phyloP scores from a whole-genome alignment of 2,797 vertebrate species.

The Xerus rutilus region DNA sequence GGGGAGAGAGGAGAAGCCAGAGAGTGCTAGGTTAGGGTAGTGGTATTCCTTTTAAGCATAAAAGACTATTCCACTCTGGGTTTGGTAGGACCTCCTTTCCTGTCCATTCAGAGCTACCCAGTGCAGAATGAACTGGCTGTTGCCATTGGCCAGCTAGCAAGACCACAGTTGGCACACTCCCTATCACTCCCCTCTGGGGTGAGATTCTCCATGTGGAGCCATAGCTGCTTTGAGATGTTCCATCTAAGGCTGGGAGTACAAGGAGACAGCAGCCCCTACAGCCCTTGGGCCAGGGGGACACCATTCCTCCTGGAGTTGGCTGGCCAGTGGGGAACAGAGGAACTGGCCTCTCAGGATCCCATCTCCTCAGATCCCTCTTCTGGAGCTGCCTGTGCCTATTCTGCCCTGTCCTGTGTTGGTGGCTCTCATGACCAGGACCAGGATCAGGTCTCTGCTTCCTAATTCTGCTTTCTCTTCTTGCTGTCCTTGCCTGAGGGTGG shows the following conservation, averaged over 20 bases:
- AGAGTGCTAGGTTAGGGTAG: not conserved
- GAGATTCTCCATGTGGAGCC: not conserved
- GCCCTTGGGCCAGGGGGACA: not conserved
- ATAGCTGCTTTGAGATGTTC: not conserved
- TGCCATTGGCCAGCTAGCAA: not conserved
- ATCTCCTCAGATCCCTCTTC: not conserved
- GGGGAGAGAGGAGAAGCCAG: no score
- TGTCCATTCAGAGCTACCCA: not conserved
- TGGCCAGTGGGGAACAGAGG: not conserved
- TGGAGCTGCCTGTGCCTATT: not conserved
- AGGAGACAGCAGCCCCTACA: not conserved
- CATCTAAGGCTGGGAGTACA: not conserved
- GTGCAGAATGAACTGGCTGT: not conserved
- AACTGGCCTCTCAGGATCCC: not conserved
- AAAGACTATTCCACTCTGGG: not conserved
- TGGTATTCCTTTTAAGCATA: not conserved
- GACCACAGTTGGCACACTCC: not conserved
- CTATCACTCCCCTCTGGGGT: not conserved
- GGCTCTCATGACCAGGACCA: not conserved
- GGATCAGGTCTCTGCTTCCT: not conserved
- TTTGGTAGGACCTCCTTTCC: not conserved
- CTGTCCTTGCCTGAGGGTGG: conserved; percentile 44
- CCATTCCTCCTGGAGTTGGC: not conserved
- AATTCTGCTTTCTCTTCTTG: conserved; percentile 65
- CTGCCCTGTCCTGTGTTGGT: not conserved